Percentiles rank a stretch among this genome's conserved stretches.
Evolutionary conservation across 1,140 invertebrate genomes (phyloP).

Genomic region (Pinna nobilis): DNA sequence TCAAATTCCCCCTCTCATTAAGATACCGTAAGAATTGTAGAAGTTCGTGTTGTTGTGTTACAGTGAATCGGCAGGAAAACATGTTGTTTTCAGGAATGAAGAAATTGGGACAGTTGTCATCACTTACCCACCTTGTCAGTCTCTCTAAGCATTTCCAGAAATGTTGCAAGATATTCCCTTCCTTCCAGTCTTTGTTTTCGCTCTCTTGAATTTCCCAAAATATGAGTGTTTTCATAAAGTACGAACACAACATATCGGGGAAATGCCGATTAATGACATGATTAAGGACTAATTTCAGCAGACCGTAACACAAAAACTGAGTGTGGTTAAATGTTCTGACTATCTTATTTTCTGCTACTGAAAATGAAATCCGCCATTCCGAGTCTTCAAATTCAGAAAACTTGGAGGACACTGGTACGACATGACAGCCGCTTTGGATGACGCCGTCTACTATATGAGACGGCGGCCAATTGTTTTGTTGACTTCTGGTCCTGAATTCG

Average conservation of each 20-base stretch:
- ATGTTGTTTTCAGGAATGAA: conserved; percentile 39
- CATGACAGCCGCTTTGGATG: conserved; percentile 18
- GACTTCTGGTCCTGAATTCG: not conserved
- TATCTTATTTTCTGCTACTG: conserved; percentile 22
- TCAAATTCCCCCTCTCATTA: too few relatives aligned
- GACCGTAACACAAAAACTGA: too few relatives aligned
- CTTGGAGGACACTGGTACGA: conserved; percentile 29
- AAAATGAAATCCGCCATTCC: conserved; percentile 39
- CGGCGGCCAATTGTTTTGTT: conserved; percentile 11
- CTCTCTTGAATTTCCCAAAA: conserved; percentile 27
- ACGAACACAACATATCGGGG: too few relatives aligned
- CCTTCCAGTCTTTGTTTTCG: not conserved
- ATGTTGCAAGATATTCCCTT: not conserved
- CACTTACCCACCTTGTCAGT: conserved; percentile 19
- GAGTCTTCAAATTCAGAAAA: not conserved
- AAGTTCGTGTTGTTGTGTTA: too few relatives aligned
- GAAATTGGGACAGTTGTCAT: conserved; percentile 27
- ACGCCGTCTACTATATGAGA: not conserved
- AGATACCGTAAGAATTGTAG: too few relatives aligned
- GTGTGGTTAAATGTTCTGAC: conserved; percentile 23
- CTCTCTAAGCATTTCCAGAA: conserved; percentile 19
- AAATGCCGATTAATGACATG: too few relatives aligned
- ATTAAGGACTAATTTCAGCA: too few relatives aligned
- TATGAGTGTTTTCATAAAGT: too few relatives aligned
- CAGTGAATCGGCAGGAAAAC: too few relatives aligned